phyloP scores from a whole-genome alignment of 30 jellyfish, hydroid and myxozoan species.

The Euphysa ruthae region DNA sequence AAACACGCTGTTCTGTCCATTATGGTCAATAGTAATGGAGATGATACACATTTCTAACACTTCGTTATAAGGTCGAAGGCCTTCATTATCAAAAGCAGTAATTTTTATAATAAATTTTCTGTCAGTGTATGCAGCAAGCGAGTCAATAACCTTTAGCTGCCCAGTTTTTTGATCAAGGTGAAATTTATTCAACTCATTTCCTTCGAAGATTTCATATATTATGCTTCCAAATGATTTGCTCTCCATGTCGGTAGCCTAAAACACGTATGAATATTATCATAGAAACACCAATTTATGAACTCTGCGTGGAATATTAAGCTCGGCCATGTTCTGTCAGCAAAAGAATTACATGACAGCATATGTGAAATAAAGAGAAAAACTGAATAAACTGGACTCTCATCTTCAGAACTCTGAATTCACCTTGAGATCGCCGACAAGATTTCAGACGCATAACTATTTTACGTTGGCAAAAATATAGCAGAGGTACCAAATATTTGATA shows the following conservation, averaged over 20 bases:
- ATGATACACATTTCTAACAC: neutral
- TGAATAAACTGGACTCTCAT: too few relatives aligned
- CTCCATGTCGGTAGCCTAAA: slow-evolving; percentile 35
- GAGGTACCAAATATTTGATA: too few relatives aligned
- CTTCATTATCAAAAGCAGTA: slow-evolving; percentile 25
- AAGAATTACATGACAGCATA: too few relatives aligned
- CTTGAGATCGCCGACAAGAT: too few relatives aligned
- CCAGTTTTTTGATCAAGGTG: slow-evolving; percentile 39
- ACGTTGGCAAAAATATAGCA: too few relatives aligned
- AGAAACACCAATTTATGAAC: too few relatives aligned
- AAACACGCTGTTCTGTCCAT: slow-evolving; percentile 18
- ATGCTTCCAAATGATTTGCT: slow-evolving; percentile 30
- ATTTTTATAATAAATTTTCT: neutral
- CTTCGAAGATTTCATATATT: slow-evolving; percentile 28
- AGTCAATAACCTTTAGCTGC: slow-evolving; percentile 19
- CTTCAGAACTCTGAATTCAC: too few relatives aligned
- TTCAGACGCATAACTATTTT: too few relatives aligned
- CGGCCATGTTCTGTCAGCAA: too few relatives aligned
- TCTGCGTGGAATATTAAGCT: too few relatives aligned
- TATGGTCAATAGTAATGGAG: slow-evolving; percentile 1
- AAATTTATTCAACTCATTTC: slow-evolving; percentile 41
- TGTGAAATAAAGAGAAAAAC: too few relatives aligned
- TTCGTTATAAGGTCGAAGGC: slow-evolving; percentile 1
- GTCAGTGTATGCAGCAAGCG: slow-evolving; percentile 42
- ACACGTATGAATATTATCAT: too few relatives aligned